phyloP scores from a whole-genome alignment of 2,113 vertebrate genomes.

The Columba livia region DNA sequence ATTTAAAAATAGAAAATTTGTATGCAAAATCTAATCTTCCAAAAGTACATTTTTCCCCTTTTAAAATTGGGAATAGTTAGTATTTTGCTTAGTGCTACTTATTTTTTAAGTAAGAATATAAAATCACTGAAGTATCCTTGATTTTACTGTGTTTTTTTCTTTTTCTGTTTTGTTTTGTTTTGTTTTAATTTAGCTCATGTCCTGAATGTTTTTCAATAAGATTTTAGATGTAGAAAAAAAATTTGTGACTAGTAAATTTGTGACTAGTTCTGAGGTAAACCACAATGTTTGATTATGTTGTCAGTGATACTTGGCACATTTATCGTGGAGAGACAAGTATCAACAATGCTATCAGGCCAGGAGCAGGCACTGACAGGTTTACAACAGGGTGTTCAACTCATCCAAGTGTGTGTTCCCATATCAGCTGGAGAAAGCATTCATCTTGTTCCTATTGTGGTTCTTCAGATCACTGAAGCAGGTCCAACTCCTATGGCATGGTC shows the following conservation, averaged over 20 bases:
- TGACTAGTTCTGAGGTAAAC: background rate
- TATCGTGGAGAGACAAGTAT: background rate
- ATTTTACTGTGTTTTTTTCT: background rate
- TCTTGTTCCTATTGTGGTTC: background rate
- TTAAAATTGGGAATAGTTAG: background rate
- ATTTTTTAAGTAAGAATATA: background rate
- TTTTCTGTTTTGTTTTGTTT: background rate
- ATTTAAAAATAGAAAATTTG: background rate
- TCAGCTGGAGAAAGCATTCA: background rate
- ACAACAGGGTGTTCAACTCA: background rate
- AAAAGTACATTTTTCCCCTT: background rate
- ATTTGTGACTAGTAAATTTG: background rate
- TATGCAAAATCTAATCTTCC: background rate
- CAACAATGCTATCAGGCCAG: background rate
- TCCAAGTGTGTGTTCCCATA: background rate
- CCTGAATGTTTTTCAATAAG: background rate
- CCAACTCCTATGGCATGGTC: background rate
- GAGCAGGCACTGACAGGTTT: background rate
- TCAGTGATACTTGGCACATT: background rate
- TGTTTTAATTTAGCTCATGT: background rate
- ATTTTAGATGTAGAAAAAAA: background rate
- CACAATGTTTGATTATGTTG: background rate
- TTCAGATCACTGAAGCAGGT: background rate
- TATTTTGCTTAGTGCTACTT: background rate
- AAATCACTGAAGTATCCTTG: background rate